Base-by-base conservation (phyloP, 2,888 invertebrate species). In the Drosophila ustulata region DNA sequence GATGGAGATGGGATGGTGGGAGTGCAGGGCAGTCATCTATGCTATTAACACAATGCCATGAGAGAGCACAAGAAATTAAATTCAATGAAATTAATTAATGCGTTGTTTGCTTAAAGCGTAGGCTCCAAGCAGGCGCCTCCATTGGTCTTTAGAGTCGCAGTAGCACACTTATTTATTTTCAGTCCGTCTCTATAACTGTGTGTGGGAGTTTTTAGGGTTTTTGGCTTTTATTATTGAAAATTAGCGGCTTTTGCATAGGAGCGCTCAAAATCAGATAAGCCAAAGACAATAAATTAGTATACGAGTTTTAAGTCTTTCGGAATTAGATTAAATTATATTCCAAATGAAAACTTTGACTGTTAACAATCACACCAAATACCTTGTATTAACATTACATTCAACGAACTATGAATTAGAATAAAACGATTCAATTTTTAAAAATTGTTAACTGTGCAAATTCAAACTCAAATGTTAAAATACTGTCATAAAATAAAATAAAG, bases 71-170 rank as follows among this genome's bases (percentile, higher is more conserved):
- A 71, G 61, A 77, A 80, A 77, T 62, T 71, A 56, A 72, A 82
- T 80, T 86, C 86, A 86, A 82, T 88, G 66, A 88, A 88, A 86
- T 86, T 86, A 82, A 88, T 88, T 80, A 80, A 68, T 81, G 67
- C 66, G 66, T 67, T 61, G 59, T 67, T 71, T 34, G 53, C 18
- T 18, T 49, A 47, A 34, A 67, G 89, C 81, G 81, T 82, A 65
- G 81, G 81, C 52, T 49, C 32, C 45, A 64, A 50, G n/a, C 57
- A 45, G 77, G 76, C 77, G 71, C 71, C 80, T 59, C 28, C 26
- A 74, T 46, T 46, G 45, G 25, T 64, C 41, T 62, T 39, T n/a
- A 39, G 23, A 46, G 28, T 26, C 52, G 57, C 66, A 72, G 57
- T 61, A 66, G 72, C 72, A 49, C 26, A 8, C 46, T 43, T 63